Conservation (phyloP, 2,888 invertebrate species). For the Biston stratarius region DNA sequence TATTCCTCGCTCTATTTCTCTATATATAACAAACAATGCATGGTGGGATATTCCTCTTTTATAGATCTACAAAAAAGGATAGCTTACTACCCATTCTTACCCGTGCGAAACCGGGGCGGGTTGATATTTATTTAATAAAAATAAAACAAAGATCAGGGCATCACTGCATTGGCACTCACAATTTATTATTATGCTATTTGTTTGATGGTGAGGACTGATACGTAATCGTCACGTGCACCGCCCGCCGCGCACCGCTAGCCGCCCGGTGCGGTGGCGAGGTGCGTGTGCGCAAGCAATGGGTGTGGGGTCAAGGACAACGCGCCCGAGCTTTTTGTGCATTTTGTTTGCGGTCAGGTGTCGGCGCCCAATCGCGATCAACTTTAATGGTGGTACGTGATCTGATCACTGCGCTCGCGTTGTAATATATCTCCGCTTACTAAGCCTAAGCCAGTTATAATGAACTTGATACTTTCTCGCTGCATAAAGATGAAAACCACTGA, state of each 20-base stretch:
- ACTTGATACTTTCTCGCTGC: background rate
- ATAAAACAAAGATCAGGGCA: no score
- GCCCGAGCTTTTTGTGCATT: slow-evolving; percentile 35
- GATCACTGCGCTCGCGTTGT: slow-evolving; percentile 36
- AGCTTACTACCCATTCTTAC: no score
- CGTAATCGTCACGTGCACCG: background rate
- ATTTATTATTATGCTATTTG: background rate
- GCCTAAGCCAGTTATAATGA: background rate
- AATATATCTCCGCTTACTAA: background rate
- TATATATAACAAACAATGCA: no score
- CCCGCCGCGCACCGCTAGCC: background rate
- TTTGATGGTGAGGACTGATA: background rate
- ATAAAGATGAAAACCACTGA: background rate
- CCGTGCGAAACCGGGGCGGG: no score
- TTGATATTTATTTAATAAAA: no score
- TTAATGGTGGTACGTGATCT: slow-evolving; percentile 52
- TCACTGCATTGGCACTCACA: no score
- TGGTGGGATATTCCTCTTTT: no score
- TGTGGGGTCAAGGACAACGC: slow-evolving; percentile 52
- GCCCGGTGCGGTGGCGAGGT: slow-evolving; percentile 39
- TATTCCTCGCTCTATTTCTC: no score
- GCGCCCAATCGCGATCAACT: slow-evolving; percentile 24
- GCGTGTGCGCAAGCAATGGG: slow-evolving; percentile 25
- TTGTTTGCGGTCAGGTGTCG: slow-evolving; percentile 35
- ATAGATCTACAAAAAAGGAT: no score